Percentiles rank a stretch among this genome's conserved stretches.
These are phyloP conservation scores for Minunthozetes semirufus DNA, from an alignment of 2,888 invertebrate genomes.

Conservation along the genomic window DNA sequence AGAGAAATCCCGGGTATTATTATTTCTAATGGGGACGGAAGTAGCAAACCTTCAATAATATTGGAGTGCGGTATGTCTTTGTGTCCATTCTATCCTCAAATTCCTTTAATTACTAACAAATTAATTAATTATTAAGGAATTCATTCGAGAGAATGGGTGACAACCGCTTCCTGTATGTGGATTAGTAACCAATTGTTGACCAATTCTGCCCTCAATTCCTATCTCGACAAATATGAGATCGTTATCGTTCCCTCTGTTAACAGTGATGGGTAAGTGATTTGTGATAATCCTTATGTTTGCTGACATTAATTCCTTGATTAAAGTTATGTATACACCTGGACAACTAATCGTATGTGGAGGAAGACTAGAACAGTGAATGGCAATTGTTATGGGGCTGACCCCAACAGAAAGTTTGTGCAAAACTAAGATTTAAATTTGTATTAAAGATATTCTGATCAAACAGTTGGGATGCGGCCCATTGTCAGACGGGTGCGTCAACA, in stretches of 20 bases:
- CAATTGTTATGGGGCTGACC: conserved; percentile 44
- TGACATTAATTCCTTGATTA: background rate
- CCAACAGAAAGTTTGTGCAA: conserved; percentile 43
- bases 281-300: too few species aligned
- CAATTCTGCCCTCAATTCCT: conserved; percentile 37
- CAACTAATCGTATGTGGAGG: conserved; percentile 45
- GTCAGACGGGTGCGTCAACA: conserved; percentile 45
- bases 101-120: background rate
- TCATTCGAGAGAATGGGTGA: conserved; percentile 51
- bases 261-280: conserved; percentile 45
- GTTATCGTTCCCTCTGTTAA: conserved; percentile 44
- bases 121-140: conserved; percentile 42
- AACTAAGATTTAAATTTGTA: too few species aligned
- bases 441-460: background rate
- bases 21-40: conserved; percentile 37
- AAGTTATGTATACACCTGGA: conserved; percentile 43
- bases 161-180: conserved; percentile 46
- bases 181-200: conserved; percentile 44
- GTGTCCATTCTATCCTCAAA: background rate
- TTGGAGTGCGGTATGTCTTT: conserved; percentile 45
- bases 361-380: conserved; percentile 43
- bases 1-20: conserved; percentile 40
- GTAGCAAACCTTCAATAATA: conserved; percentile 43
- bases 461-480: conserved; percentile 43
- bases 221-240: conserved; percentile 44